Percentiles rank a stretch among this genome's conserved stretches.
Conservation (phyloP, 2,888 invertebrate species). For the Isoperla grammatica region DNA sequence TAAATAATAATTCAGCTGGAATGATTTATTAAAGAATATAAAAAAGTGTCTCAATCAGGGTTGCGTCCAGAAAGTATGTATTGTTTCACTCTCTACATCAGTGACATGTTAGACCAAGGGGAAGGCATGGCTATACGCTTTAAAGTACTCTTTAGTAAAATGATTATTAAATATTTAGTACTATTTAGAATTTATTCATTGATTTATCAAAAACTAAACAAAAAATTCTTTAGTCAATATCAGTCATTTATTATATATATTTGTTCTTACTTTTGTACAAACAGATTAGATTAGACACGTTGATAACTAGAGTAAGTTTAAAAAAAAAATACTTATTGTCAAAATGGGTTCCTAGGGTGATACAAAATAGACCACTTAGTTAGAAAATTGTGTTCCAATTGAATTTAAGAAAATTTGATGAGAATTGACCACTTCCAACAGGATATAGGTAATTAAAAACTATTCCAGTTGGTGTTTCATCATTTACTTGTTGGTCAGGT, state of each 20-base stretch:
- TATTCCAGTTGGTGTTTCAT: neutral
- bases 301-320: neutral
- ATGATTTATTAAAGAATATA: too few species aligned
- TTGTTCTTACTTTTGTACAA: slow-evolving; percentile 1
- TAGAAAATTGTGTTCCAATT: neutral
- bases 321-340: neutral
- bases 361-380: slow-evolving; percentile 1
- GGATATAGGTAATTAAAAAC: too few species aligned
- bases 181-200: slow-evolving; percentile 10
- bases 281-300: neutral
- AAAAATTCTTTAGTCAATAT: slow-evolving; percentile 28
- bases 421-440: too few species aligned
- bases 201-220: slow-evolving; percentile 9
- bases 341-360: slow-evolving; percentile 9
- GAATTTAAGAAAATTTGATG: too few species aligned
- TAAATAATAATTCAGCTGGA: neutral
- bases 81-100: too few species aligned
- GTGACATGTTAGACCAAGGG: slow-evolving; percentile 23
- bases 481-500: neutral
- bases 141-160: slow-evolving; percentile 15
- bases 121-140: slow-evolving; percentile 32
- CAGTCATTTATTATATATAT: slow-evolving; percentile 23
- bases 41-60: too few species aligned
- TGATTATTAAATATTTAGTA: slow-evolving; percentile 8
- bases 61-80: too few species aligned